Base-by-base conservation (phyloP, 2,113 vertebrate genomes). In the Notiomystis cincta region DNA sequence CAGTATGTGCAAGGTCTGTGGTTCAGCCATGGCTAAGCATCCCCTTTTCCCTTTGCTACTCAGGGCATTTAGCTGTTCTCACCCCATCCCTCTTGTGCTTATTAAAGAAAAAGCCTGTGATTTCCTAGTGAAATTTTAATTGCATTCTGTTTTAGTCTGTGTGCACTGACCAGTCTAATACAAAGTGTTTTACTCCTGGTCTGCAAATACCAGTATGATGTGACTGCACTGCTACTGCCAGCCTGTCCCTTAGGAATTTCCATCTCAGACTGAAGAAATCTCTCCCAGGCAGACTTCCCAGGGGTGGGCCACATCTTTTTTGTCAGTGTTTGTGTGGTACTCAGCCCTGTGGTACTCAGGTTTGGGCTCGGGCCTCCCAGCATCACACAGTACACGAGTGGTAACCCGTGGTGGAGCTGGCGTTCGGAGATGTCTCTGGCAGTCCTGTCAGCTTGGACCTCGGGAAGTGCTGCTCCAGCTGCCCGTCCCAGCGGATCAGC, bases 401-500 rank as follows among this genome's bases (percentile, higher is more conserved):
- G 35, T 28, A 17, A 60, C 30, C 8, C 11, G 25, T 33, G 24
- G 27, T 33, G 69, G 10, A 1, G 20, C 10, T 0, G 2, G 25
- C 64, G 37, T 53, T 61, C 25, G 1, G 96, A 98, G 98, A 98
- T 20, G 96, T 98, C 54, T 98, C 98, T 31, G 98, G 98, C 60
- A 98, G 97, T 75, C 97, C 98, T 10, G 93, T 98, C 79, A 98
- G 96, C 5, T 20, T 98, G 27, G 98, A 98, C 3, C 76, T 98
- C 21, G 97, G 98, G 4, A 75, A 96, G 77, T 98, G 98, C 92
- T 51, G 54, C 82, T 95, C 98, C 10, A 97, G 97, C 80, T 98
- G 98, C 83, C 97, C 89, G 3, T 33, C 95, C 37, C 87, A 88
- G 70, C 48, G 0, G 48, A 62, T 89, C n/a, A 71, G 40, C 3